These are phyloP conservation scores for Calosoma granatense DNA, from an alignment of 1,140 invertebrate genomes.

Conservation along the genomic window DNA sequence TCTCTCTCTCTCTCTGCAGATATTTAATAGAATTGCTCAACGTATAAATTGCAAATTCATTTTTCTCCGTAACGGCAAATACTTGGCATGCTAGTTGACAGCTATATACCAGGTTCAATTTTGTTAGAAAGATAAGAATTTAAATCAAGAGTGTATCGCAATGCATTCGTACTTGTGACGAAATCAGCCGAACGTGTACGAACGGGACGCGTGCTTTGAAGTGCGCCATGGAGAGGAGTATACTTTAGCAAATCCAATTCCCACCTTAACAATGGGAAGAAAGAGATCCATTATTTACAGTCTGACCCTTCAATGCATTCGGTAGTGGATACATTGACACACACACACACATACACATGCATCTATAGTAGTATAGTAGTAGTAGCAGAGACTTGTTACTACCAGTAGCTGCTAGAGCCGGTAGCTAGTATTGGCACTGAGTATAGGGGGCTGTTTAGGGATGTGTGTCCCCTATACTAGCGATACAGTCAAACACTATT, in stretches of 20 bases:
- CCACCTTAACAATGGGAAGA: slow-evolving; percentile 26
- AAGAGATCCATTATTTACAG: slow-evolving; percentile 30
- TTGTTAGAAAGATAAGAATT: neutral
- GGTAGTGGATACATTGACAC: neutral
- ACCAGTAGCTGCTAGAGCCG: too few relatives aligned
- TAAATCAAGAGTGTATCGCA: neutral
- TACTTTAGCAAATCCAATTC: slow-evolving; percentile 25
- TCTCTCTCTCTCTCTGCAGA: too few relatives aligned
- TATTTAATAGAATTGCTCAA: too few relatives aligned
- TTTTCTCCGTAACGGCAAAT: too few relatives aligned
- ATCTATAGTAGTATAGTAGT: slow-evolving; percentile 9
- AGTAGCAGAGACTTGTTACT: too few relatives aligned
- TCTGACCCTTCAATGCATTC: slow-evolving; percentile 19
- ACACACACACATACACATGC: slow-evolving; percentile 6
- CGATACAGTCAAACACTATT: too few relatives aligned
- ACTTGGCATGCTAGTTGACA: too few relatives aligned
- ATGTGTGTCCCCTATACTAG: too few relatives aligned
- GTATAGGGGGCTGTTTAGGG: too few relatives aligned
- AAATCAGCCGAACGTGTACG: neutral
- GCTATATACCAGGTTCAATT: too few relatives aligned
- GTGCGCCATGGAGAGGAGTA: slow-evolving; percentile 8
- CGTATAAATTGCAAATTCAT: too few relatives aligned
- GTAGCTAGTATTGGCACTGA: too few relatives aligned
- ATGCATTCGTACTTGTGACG: neutral
- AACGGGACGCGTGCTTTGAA: neutral